Evolutionary conservation across 2,113 vertebrate species (phyloP), one percentile per base, ranked within the genome.

Genomic region (Antennarius striatus): DNA sequence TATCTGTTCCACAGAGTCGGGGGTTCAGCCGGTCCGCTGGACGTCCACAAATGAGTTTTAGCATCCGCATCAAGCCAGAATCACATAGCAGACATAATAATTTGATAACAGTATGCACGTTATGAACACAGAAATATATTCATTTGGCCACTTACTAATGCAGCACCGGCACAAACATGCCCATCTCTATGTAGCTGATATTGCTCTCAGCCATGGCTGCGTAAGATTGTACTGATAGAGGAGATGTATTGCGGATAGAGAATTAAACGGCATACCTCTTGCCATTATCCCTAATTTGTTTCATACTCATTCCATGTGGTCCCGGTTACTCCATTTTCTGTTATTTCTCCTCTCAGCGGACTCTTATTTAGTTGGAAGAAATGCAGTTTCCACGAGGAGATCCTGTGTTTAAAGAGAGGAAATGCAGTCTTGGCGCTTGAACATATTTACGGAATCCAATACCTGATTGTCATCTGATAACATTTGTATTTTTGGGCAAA

Each of bases 201-300:
- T 85, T 73, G 72, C 81, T 86, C 56, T 85, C 60, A 79, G 86
- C 86, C 71, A 69, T 16, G 63, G 55, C 63, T 82, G 73, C 69
- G 88, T 89, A 81, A 89, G 82, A 89, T 91, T 80, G 79, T 84
- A 89, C 72, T 86, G 87, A 89, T 88, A 83, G 65, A 79, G 64
- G 64, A 86, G 75, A 88, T 87, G 81, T 71, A 86, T 71, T 83
- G 76, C 83, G 88, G 76, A 89, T 85, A 78, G 78, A 60, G 74
- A 70, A 80, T 82, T 75, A 75, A 57, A 75, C 79, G 47, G 77
- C 72, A 73, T 73, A 71, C 82, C 74, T 88, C 78, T 67, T 76
- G 80, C 86, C 75, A 79, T 72, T 71, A 71, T 47, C 61, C 77
- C 82, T 87, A 22, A 82, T 90, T 90, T 85, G 79, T 81, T 81